These are phyloP conservation scores for Ornithoptera alexandrae DNA, from an alignment of 2,888 invertebrate species.

Conservation along the genomic window DNA sequence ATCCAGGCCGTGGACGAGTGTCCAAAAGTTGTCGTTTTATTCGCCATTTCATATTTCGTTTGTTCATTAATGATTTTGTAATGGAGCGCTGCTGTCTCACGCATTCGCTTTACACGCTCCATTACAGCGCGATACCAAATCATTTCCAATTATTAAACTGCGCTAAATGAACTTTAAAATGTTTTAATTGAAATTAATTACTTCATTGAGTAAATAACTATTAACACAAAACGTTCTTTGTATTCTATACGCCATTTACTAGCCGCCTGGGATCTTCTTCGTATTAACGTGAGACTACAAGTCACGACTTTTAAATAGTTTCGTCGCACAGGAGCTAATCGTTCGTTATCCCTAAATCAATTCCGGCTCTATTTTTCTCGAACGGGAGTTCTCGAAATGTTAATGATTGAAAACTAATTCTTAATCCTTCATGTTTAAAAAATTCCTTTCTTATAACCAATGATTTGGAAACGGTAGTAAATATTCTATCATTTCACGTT, in stretches of 20 bases:
- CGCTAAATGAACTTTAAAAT: constrained; percentile 23
- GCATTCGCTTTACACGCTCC: constrained; percentile 53
- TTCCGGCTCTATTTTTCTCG: no score
- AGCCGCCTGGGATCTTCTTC: no score
- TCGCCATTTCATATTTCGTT: constrained; percentile 64
- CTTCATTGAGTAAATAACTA: background rate
- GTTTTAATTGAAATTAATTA: constrained; percentile 16
- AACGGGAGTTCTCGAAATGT: no score
- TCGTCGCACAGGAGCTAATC: no score
- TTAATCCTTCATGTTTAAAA: no score
- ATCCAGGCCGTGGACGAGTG: constrained; percentile 2
- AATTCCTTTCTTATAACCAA: no score
- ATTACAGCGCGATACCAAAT: constrained; percentile 43
- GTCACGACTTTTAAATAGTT: background rate
- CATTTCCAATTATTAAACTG: constrained; percentile 34
- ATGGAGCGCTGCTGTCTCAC: constrained; percentile 60
- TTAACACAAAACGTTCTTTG: background rate
- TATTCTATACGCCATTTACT: background rate
- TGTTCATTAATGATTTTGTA: constrained; percentile 72
- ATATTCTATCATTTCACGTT: constrained; percentile 6
- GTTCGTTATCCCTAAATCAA: no score
- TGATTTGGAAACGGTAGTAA: background rate
- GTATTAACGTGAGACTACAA: no score
- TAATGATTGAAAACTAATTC: no score
- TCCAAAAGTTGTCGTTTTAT: constrained; percentile 41